Evolutionary conservation across 1,140 invertebrate species (phyloP), one percentile per base, ranked within the genome.

Genomic region (Euwallacea similis): DNA sequence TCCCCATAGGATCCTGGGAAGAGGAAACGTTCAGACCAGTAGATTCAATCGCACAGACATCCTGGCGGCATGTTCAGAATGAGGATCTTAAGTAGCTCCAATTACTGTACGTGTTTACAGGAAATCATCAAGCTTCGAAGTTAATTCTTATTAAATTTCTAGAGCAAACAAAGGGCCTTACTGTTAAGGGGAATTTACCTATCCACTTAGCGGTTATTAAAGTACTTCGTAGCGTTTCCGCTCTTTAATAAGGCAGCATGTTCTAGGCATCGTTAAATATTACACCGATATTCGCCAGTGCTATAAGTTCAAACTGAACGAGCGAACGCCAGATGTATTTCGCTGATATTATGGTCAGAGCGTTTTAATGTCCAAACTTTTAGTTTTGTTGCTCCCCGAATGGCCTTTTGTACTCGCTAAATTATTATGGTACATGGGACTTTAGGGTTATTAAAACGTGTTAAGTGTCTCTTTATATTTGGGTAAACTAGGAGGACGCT

Each of bases 181-280:
- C 1, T 11, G 7, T 13, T 63, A 46, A 63, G 46, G 42, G 43
- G 41, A 63, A 63, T 63, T 63, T 63, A 63, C 44, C 44, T 46
- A 8, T 44, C 60, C 60, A 63, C 60, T 63, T 63, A 63, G 60
- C 42, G 60, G 60, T 63, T 63, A 63, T 63, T 63, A 63, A 63
- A 63, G 42, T 63, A 46, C 60, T 63, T 63, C 46, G 60, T 63
- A 63, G 60, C 41, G 46, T 63, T 63, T 63, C 44, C 60, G 60
- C 44, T 21, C 42, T 63, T 63, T 63, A 63, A 63, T 63, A 63
- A 46, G 15, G 42, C 60, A 63, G 7, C 60, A 46, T 63, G 60
- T 63, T 13, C 60, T 47, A 46, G 42, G 7, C 60, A 46, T n/a
- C 60, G 43, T 47, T 63, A 63, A 60, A 60, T 63, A 63, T 43